Evolutionary conservation across 1,140 invertebrate genomes (phyloP), one percentile per base, ranked within the genome.

Genomic region (Drosophila tropicalis): DNA sequence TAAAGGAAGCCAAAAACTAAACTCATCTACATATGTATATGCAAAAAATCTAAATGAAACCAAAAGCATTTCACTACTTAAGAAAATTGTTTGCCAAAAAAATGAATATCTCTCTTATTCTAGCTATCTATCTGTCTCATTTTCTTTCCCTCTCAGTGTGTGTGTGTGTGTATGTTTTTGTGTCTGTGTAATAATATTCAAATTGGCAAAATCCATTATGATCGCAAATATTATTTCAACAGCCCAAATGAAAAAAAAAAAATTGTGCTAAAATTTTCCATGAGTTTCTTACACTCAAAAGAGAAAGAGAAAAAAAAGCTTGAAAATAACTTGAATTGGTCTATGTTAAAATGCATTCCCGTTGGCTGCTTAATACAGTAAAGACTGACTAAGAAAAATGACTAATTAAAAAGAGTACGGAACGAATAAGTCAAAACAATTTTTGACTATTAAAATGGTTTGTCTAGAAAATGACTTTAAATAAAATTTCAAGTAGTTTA

Each of bases 211-310:
- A 87, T 87, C 85, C 84, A 89, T 89, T 87, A 87, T 83, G 83
- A 87, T 87, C 76, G 83, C 83, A 87, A 87, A 87, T 87, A 87
- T 87, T 87, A 87, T 87, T 89, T 80, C 83, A 86, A 79, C 83
- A 79, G 72, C 61, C 79, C 44, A 51, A 17, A 15, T 15, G 17
- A 17, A 51, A 51, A 51, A 51, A 47, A 86, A 60, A 57, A 69
- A 55, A 25, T 62, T 62, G 15, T 17, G 62, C 51, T 54, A 62
- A 66, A 68, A 79, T 76, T 73, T 60, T 68, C 55, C 56, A 34
- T 39, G 58, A 60, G 60, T 70, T 51, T 54, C 62, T 68, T 3
- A 13, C 9, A 74, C 57, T 15, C 15, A 41, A 69, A 22, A 57
- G 40, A 62, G 55, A 61, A 9, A 6, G 15, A 44, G 40, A 34